These are phyloP conservation scores for Chymomyza procnemis DNA, from an alignment of 2,888 invertebrate species.

Conservation along the genomic window DNA sequence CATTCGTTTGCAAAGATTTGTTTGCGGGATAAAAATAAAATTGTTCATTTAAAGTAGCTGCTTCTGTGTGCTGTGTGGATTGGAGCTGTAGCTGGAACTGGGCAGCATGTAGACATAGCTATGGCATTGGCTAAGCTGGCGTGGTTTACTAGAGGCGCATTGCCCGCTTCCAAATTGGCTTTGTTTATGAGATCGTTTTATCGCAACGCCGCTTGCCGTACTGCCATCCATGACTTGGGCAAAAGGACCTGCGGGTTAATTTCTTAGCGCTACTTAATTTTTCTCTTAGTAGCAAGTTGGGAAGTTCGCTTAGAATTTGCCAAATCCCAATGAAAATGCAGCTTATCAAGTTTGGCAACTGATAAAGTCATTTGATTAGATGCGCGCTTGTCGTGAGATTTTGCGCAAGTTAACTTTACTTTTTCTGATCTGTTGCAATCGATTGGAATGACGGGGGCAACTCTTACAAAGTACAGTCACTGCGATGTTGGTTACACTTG, in stretches of 20 bases:
- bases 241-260: constrained; percentile 71
- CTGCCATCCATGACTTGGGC: not conserved
- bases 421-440: too few species aligned
- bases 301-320: not conserved
- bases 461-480: not conserved
- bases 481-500: not conserved
- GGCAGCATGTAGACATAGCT: not conserved
- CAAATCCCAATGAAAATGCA: not conserved
- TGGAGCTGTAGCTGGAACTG: constrained; percentile 6
- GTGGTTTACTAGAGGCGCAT: not conserved
- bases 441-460: not conserved
- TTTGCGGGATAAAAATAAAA: constrained; percentile 77
- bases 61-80: constrained; percentile 68
- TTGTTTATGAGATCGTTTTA: constrained; percentile 72
- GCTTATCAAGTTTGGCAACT: not conserved
- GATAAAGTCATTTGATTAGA: constrained; percentile 3
- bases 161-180: constrained; percentile 62
- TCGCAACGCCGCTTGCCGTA: constrained; percentile 32
- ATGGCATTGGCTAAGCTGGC: constrained; percentile 14
- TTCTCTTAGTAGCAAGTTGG: not conserved
- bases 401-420: too few species aligned
- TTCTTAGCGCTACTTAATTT: constrained; percentile 71
- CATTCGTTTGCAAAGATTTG: constrained; percentile 76
- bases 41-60: constrained; percentile 77
- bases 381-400: not conserved